Percentiles rank a stretch among this genome's conserved stretches.
Conservation (phyloP, 2,797 vertebrate species). For the Anableps anableps region DNA sequence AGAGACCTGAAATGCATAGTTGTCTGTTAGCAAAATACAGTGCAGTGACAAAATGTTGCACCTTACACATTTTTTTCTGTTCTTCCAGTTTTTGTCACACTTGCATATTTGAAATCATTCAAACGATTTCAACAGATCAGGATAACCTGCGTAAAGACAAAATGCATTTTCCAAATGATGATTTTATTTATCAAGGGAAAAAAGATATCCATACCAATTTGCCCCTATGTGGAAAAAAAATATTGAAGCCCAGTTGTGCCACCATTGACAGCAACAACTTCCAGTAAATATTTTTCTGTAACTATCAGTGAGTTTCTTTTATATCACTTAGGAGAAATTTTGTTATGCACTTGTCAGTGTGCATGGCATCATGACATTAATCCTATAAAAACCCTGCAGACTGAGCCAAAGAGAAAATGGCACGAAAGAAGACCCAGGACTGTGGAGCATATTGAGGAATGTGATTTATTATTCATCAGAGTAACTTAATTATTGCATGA, state of each 20-base stretch:
- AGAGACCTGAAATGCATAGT: neutral
- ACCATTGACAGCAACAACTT: neutral
- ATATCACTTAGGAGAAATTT: too few relatives aligned
- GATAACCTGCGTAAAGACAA: neutral
- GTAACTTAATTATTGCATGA: neutral
- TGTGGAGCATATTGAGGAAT: neutral
- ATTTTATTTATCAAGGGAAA: neutral
- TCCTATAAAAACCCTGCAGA: neutral
- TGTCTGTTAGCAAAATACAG: neutral
- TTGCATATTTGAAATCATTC: neutral
- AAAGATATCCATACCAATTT: neutral
- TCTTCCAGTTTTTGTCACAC: neutral
- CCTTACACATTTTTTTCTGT: neutral
- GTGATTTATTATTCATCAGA: too few relatives aligned
- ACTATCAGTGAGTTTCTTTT: neutral
- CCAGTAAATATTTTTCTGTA: neutral
- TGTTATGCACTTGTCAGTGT: neutral
- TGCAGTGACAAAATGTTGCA: neutral
- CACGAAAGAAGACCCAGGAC: neutral
- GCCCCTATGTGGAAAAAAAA: neutral
- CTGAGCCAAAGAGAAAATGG: neutral
- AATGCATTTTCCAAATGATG: neutral
- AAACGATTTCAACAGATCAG: neutral
- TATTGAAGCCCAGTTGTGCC: neutral
- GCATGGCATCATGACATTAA: neutral